Percentiles rank a stretch among this genome's conserved stretches.
Evolutionary conservation across 1,140 invertebrate species (phyloP).

Genomic region (Zaprionus africanus): DNA sequence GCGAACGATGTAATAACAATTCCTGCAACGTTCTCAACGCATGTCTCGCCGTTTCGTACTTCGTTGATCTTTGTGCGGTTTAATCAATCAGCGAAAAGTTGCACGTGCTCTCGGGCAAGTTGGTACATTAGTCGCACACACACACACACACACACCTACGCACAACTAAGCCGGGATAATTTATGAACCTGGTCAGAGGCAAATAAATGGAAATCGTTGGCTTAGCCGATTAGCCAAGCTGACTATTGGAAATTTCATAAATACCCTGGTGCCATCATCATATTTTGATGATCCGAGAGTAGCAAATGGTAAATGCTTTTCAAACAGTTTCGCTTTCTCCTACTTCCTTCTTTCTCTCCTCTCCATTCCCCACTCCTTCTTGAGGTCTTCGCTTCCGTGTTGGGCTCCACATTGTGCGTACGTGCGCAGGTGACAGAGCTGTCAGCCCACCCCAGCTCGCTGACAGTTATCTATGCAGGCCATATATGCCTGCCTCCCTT

Average conservation of each 20-base stretch:
- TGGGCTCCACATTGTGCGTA: constrained; percentile 38
- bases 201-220: constrained; percentile 48
- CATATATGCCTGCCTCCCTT: neutral
- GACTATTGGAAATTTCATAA: constrained; percentile 71
- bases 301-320: constrained; percentile 54
- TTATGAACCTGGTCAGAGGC: constrained; percentile 66
- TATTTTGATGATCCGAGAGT: constrained; percentile 39
- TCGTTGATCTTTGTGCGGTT: constrained; percentile 63
- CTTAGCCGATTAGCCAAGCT: constrained; percentile 39
- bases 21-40: constrained; percentile 59
- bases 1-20: constrained; percentile 78
- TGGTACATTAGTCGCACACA: constrained; percentile 23
- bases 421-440: constrained; percentile 76
- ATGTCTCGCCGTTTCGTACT: constrained; percentile 30
- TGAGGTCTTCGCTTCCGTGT: neutral
- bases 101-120: constrained; percentile 55
- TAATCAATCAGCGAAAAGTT: constrained; percentile 77
- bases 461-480: constrained; percentile 62
- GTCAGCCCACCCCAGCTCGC: constrained; percentile 45
- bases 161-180: constrained; percentile 49
- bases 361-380: neutral
- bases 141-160: neutral
- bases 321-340: constrained; percentile 7
- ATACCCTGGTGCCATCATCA: constrained; percentile 55
- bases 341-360: neutral